Evolutionary conservation across 2,888 invertebrate species (phyloP).

Genomic region (Invenusta paracnida): DNA sequence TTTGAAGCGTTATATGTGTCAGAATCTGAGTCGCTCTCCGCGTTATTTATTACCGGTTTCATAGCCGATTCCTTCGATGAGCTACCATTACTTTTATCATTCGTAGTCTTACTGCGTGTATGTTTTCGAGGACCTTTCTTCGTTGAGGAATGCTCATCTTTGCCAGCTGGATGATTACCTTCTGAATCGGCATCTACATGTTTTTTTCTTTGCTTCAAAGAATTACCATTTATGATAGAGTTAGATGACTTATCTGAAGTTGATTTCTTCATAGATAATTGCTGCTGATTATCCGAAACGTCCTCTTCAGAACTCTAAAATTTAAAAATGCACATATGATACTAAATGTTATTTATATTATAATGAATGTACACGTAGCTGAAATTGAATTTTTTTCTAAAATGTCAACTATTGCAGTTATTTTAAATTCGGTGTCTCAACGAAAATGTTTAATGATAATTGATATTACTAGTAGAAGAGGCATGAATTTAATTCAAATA

Average conservation of each 20-base stretch:
- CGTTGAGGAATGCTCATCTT: not conserved
- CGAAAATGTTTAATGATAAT: no score
- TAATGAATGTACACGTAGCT: not conserved
- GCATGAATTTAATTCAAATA: no score
- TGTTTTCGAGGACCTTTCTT: not conserved
- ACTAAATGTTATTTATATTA: not conserved
- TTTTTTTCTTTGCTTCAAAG: not conserved
- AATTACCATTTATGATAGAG: not conserved
- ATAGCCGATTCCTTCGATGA: not conserved
- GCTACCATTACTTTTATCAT: not conserved
- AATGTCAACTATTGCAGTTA: not conserved
- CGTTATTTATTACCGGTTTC: not conserved
- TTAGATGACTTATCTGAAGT: not conserved
- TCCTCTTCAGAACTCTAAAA: conserved; percentile 6
- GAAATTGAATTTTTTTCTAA: not conserved
- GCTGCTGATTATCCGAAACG: not conserved
- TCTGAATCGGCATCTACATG: no score
- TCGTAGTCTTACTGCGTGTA: not conserved
- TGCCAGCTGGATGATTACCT: no score
- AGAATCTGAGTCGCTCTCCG: not conserved
- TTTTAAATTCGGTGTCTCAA: no score
- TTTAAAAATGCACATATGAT: not conserved
- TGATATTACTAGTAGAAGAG: no score
- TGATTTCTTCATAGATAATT: conserved; percentile 2
- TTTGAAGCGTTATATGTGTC: not conserved